These are phyloP conservation scores for Dipus sagitta DNA, from an alignment of 2,797 vertebrate species.

Conservation along the genomic window DNA sequence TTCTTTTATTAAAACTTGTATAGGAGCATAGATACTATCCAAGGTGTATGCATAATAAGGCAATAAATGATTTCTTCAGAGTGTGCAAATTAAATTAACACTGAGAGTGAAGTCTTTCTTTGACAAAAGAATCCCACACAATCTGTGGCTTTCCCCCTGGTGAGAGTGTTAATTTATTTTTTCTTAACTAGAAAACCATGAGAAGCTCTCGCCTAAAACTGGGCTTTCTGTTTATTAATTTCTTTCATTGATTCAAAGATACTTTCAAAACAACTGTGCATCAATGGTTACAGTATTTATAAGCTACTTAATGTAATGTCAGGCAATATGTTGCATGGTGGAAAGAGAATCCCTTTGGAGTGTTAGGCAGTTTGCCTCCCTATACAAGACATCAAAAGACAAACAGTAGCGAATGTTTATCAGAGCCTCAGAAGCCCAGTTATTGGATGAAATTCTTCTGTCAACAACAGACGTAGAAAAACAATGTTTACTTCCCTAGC, in stretches of 20 bases:
- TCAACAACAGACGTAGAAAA: neutral
- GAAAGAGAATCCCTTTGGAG: slow-evolving; percentile 65
- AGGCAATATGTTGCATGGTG: slow-evolving; percentile 67
- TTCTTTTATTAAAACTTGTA: slow-evolving; percentile 67
- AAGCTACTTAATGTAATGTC: slow-evolving; percentile 79
- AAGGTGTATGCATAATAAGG: slow-evolving; percentile 52
- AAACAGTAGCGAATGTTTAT: slow-evolving; percentile 55
- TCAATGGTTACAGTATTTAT: slow-evolving; percentile 78
- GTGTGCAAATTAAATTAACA: slow-evolving; percentile 82
- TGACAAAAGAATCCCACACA: slow-evolving; percentile 72
- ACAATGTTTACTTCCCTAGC: slow-evolving; percentile 1
- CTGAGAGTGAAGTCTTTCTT: slow-evolving; percentile 67
- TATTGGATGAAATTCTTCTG: slow-evolving; percentile 48
- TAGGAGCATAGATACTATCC: slow-evolving; percentile 73
- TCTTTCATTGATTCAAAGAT: slow-evolving; percentile 75
- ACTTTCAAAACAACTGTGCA: slow-evolving; percentile 69
- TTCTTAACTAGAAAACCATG: slow-evolving; percentile 74
- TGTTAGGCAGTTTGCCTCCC: slow-evolving; percentile 57
- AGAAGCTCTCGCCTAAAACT: slow-evolving; percentile 68
- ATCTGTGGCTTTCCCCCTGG: slow-evolving; percentile 71
- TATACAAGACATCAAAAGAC: slow-evolving; percentile 63
- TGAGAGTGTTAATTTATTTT: slow-evolving; percentile 83
- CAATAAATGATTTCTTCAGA: slow-evolving; percentile 75
- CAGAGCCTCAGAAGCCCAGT: slow-evolving; percentile 1
- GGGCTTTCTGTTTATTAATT: slow-evolving; percentile 76